Evolutionary conservation across 2,888 invertebrate genomes (phyloP).

Genomic region (Helicoverpa assulta): DNA sequence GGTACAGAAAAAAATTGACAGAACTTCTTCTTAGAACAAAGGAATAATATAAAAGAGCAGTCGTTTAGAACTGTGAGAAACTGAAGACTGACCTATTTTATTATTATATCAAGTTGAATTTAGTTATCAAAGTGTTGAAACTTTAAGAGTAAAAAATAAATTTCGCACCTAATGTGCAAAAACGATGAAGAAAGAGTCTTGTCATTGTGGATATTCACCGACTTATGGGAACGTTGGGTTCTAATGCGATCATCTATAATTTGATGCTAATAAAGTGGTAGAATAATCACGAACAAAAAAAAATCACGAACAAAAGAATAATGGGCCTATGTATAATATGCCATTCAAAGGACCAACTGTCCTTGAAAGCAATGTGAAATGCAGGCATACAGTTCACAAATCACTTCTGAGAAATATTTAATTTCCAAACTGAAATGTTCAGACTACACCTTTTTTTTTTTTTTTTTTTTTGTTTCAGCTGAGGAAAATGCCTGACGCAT

Average conservation of each 20-base stretch:
- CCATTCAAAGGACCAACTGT: too few relatives aligned
- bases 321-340: too few relatives aligned
- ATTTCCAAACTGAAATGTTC: not conserved
- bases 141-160: not conserved
- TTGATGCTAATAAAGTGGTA: too few relatives aligned
- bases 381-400: too few relatives aligned
- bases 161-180: not conserved
- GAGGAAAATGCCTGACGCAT: too few relatives aligned
- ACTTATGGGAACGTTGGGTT: too few relatives aligned
- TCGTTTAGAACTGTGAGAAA: not conserved
- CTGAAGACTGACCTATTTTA: slow-evolving; percentile 17
- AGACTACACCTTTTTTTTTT: too few relatives aligned
- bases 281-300: too few relatives aligned
- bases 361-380: too few relatives aligned
- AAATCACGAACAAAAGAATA: too few relatives aligned
- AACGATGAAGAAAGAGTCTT: not conserved
- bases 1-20: slow-evolving; percentile 13
- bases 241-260: too few relatives aligned
- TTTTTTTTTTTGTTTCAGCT: too few relatives aligned
- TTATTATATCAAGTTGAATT: slow-evolving; percentile 25
- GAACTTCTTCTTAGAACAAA: slow-evolving; percentile 31
- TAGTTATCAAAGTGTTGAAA: slow-evolving; percentile 15
- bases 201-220: not conserved
- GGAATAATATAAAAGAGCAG: slow-evolving; percentile 32
- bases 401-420: not conserved